Percentiles rank a stretch among this genome's conserved stretches.
Evolutionary conservation across 2,888 invertebrate genomes (phyloP).

Genomic region (Lasioglossum villosulum): DNA sequence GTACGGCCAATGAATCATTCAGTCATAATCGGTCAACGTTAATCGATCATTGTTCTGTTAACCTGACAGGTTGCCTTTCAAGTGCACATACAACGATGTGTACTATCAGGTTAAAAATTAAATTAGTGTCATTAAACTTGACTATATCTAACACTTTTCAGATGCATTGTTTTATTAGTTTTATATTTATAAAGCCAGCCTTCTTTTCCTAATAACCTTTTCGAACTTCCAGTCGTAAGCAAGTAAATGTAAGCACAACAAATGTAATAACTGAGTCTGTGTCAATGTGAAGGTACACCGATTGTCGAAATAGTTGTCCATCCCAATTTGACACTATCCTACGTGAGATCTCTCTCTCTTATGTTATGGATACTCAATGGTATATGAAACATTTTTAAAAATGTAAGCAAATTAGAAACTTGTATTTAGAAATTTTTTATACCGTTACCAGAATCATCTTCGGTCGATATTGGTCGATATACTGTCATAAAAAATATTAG

Average conservation of each 20-base stretch:
- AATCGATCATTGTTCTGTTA: constrained; percentile 28
- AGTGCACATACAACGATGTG: constrained; percentile 22
- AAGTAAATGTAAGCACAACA: constrained; percentile 32
- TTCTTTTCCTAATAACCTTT: constrained; percentile 36
- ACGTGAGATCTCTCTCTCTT: not conserved
- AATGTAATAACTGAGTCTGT: constrained; percentile 23
- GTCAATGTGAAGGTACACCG: not conserved
- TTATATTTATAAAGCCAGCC: constrained; percentile 5
- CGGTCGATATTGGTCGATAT: not conserved
- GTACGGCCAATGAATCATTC: constrained; percentile 21
- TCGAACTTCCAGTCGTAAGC: constrained; percentile 19
- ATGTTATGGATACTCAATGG: not conserved
- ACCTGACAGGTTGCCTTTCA: constrained; percentile 7
- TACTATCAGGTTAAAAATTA: constrained; percentile 25
- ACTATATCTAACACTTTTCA: constrained; percentile 4
- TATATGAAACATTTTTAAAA: not conserved
- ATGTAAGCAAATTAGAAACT: not conserved
- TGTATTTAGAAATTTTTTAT: not conserved
- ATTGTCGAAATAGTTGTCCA: not conserved
- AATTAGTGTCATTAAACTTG: constrained; percentile 4
- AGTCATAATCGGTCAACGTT: not conserved
- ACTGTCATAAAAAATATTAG: not conserved
- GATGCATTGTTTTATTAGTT: constrained; percentile 16
- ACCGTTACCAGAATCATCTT: not conserved
- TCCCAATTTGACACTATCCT: not conserved